Percentiles rank a stretch among this genome's conserved stretches.
phyloP scores from a whole-genome alignment of 30 jellyfish, hydroid and myxozoan species.

The Mastigias papua region DNA sequence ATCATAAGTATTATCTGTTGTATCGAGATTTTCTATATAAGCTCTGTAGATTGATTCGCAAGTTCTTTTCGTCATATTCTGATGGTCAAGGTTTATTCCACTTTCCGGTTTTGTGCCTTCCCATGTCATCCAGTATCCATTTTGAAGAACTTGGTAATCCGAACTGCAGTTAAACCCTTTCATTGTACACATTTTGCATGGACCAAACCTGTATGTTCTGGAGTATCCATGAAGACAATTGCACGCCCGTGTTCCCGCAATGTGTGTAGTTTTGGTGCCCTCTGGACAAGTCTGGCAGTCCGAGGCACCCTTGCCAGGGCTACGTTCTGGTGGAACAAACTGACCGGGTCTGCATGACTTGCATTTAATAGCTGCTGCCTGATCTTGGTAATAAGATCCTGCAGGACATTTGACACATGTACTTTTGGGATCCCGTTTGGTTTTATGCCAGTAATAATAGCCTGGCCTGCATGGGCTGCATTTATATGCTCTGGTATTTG shows the following conservation, averaged over 20 bases:
- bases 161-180: conserved; percentile 35
- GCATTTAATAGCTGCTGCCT: conserved; percentile 18
- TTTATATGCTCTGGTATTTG: background rate
- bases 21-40: conserved; percentile 24
- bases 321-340: conserved; percentile 29
- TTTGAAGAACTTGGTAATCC: conserved; percentile 31
- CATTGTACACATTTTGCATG: conserved; percentile 22
- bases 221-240: conserved; percentile 41
- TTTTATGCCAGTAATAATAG: background rate
- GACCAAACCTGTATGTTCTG: conserved; percentile 55
- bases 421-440: background rate
- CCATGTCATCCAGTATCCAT: conserved; percentile 66
- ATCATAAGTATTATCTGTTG: background rate
- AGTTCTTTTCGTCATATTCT: no score
- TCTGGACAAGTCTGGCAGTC: conserved; percentile 65
- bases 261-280: conserved; percentile 43
- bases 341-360: conserved; percentile 60
- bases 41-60: background rate
- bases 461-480: background rate
- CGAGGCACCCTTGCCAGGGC: conserved; percentile 46
- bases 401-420: conserved; percentile 33
- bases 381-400: conserved; percentile 58
- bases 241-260: conserved; percentile 56
- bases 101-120: background rate
- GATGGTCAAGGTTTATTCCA: background rate